These are phyloP conservation scores for Drosophila navojoa DNA, from an alignment of 1,140 invertebrate genomes.

Conservation along the genomic window DNA sequence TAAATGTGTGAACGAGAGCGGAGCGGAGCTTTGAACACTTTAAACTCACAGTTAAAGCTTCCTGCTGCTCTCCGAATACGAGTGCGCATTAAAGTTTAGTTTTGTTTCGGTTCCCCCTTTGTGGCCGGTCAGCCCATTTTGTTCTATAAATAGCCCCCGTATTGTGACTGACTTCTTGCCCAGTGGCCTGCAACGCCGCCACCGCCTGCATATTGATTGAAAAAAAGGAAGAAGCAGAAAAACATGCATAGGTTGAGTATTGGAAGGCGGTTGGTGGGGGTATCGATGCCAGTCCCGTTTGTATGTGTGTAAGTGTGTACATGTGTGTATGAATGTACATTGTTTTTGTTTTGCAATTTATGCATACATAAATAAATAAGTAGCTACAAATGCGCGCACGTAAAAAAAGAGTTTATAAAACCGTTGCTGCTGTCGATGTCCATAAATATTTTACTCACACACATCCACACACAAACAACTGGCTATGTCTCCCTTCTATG, in stretches of 20 bases:
- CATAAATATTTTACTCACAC: conserved; percentile 66
- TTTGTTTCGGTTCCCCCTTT: conserved; percentile 28
- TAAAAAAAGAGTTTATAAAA: conserved; percentile 64
- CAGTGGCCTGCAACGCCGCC: conserved; percentile 27
- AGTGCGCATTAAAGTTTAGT: conserved; percentile 53
- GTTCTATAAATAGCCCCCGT: conserved; percentile 54
- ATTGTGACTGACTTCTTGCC: conserved; percentile 17
- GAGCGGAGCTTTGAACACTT: conserved; percentile 39
- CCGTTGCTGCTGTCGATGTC: conserved; percentile 60
- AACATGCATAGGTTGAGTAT: conserved; percentile 18
- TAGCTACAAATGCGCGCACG: conserved; percentile 39
- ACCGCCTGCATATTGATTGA: conserved; percentile 65
- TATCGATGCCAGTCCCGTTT: conserved; percentile 38
- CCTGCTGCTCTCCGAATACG: conserved; percentile 21
- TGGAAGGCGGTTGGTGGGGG: background rate
- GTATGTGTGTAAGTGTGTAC: conserved; percentile 24
- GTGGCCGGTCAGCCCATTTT: conserved; percentile 29
- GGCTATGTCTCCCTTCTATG: background rate
- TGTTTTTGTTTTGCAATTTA: conserved; percentile 56
- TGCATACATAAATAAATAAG: conserved; percentile 59
- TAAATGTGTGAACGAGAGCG: conserved; percentile 19
- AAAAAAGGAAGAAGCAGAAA: conserved; percentile 35
- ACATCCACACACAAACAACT: conserved; percentile 24
- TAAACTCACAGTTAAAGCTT: conserved; percentile 51
- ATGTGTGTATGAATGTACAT: conserved; percentile 42